A percentile compares a stretch with the other conserved stretches of the same genome.
Evolutionary conservation across 2,797 vertebrate species (phyloP).

Genomic region (Aphelocoma californica): DNA sequence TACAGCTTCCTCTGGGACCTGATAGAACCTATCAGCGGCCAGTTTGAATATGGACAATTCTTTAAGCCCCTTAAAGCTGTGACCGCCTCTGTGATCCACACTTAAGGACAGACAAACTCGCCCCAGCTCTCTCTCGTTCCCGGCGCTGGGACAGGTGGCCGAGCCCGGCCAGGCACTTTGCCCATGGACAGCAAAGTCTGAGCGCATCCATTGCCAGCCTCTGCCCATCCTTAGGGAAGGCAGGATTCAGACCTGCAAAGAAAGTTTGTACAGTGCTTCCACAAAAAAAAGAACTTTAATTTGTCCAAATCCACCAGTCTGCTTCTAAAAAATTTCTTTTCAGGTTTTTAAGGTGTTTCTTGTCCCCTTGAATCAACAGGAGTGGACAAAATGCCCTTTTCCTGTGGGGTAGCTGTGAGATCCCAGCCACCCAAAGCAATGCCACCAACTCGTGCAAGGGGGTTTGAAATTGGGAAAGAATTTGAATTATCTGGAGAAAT

Average conservation of each 20-base stretch:
- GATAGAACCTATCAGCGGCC: too few relatives aligned
- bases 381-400: background rate
- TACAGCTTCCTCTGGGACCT: too few relatives aligned
- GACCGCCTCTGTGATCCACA: too few relatives aligned
- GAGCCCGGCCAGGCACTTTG: background rate
- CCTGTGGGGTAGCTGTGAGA: background rate
- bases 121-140: too few relatives aligned
- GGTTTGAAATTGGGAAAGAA: background rate
- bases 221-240: background rate
- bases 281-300: background rate
- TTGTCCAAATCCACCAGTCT: background rate
- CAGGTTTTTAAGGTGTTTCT: background rate
- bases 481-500: background rate
- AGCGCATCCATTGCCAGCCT: background rate
- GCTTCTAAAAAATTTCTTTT: background rate
- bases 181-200: rapidly evolving
- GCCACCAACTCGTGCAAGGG: rapidly evolving
- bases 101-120: too few relatives aligned
- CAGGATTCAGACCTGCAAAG: background rate
- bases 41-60: too few relatives aligned
- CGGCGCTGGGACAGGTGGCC: too few relatives aligned
- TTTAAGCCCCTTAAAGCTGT: too few relatives aligned
- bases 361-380: background rate
- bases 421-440: background rate
- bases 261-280: rapidly evolving